Percentiles rank a stretch among this genome's conserved stretches.
phyloP scores from a whole-genome alignment of 2,797 vertebrate genomes.

The Rhincodon typus region DNA sequence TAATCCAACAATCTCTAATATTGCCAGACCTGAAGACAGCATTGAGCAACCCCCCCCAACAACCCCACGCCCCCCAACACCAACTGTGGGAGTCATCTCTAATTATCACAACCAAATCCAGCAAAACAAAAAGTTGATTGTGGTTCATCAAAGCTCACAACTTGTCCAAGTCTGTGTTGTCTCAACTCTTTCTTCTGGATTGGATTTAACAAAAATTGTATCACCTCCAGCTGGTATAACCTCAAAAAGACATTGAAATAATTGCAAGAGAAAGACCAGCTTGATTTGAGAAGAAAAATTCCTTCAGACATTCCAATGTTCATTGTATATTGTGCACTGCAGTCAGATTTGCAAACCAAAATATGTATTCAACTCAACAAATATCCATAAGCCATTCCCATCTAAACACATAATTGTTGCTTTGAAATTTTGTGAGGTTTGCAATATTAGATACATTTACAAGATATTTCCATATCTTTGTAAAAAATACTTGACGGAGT shows the following conservation, averaged over 20 bases:
- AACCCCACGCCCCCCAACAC: background rate
- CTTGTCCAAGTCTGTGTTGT: background rate
- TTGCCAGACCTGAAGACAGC: background rate
- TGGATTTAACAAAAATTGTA: background rate
- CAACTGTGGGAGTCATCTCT: background rate
- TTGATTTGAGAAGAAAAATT: background rate
- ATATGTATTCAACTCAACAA: background rate
- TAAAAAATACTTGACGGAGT: background rate
- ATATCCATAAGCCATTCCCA: background rate
- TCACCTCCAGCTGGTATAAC: background rate
- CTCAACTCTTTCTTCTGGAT: background rate
- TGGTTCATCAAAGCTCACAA: background rate
- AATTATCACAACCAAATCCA: background rate
- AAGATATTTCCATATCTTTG: background rate
- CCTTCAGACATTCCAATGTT: background rate
- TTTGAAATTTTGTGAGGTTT: background rate
- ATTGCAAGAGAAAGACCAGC: background rate
- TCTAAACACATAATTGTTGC: background rate
- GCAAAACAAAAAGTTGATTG: background rate
- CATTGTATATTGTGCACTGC: background rate
- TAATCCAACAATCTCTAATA: background rate
- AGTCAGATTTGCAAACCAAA: background rate
- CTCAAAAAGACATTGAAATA: conserved; percentile 10
- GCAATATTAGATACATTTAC: background rate
- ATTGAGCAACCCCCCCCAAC: too few relatives aligned